Percentiles rank a stretch among this genome's conserved stretches.
Conservation (phyloP, 2,113 vertebrate genomes). For the Emberiza fucata region DNA sequence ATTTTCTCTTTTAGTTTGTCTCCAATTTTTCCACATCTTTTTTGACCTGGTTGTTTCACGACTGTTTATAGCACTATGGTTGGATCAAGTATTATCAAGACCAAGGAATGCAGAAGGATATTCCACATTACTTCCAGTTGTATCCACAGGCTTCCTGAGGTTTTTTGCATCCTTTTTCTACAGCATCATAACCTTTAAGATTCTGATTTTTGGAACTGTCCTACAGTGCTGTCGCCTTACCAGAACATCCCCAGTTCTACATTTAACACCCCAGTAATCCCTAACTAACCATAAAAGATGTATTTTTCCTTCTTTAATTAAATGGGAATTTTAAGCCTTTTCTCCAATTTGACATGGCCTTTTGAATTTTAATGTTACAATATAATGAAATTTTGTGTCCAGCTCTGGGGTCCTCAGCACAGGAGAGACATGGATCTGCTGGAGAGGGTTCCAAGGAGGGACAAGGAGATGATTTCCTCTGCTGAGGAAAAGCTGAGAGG, state of each 20-base stretch:
- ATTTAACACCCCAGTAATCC: neutral
- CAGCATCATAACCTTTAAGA: neutral
- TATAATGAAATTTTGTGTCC: neutral
- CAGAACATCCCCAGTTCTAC: neutral
- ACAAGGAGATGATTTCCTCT: neutral
- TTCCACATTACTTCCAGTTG: neutral
- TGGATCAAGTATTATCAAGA: neutral
- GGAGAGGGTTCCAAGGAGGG: neutral
- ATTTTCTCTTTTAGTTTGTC: neutral
- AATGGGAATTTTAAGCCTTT: neutral
- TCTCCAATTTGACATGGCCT: neutral
- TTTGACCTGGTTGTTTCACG: neutral
- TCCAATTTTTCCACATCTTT: neutral
- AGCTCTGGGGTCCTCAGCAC: neutral
- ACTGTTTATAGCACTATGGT: too few relatives aligned
- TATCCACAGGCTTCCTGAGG: neutral
- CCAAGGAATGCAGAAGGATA: neutral
- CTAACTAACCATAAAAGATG: neutral
- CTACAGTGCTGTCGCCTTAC: neutral
- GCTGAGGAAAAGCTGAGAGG: neutral
- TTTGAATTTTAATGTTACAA: neutral
- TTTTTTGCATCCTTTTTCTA: neutral
- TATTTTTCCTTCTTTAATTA: neutral
- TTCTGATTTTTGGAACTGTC: neutral
- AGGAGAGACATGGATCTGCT: neutral